These are phyloP conservation scores for Gastrophysa polygoni DNA, from an alignment of 2,888 invertebrate species.

Conservation along the genomic window DNA sequence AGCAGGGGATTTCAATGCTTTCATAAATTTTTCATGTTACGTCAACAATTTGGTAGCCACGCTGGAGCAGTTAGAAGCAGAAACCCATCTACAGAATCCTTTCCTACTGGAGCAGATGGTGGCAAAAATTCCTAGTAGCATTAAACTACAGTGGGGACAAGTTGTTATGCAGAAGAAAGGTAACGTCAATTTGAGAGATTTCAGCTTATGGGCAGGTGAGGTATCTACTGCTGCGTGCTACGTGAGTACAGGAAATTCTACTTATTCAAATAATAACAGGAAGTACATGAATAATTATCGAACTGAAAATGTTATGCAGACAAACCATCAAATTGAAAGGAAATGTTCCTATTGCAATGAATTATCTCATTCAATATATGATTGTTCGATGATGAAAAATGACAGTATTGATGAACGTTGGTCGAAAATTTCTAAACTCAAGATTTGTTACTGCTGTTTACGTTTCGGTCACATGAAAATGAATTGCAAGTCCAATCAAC, in stretches of 20 bases:
- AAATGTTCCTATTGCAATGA: neutral
- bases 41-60: conserved; percentile 11
- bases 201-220: neutral
- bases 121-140: neutral
- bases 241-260: neutral
- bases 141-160: conserved; percentile 3
- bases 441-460: neutral
- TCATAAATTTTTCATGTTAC: conserved; percentile 4
- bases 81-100: neutral
- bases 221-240: neutral
- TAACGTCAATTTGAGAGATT: neutral
- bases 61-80: neutral
- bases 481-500: neutral
- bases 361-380: neutral
- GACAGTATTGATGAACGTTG: neutral
- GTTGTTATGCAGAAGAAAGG: neutral
- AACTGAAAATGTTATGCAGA: neutral
- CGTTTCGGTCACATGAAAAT: neutral
- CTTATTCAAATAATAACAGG: neutral
- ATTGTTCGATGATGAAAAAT: neutral
- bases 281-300: neutral
- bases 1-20: neutral
- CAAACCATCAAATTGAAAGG: too few relatives aligned
- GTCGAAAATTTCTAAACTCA: neutral
- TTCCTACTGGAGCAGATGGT: neutral